A percentile compares a stretch with the other conserved stretches of the same genome.
phyloP scores from a whole-genome alignment of 2,797 vertebrate species.

The Peromyscus melanophrys region DNA sequence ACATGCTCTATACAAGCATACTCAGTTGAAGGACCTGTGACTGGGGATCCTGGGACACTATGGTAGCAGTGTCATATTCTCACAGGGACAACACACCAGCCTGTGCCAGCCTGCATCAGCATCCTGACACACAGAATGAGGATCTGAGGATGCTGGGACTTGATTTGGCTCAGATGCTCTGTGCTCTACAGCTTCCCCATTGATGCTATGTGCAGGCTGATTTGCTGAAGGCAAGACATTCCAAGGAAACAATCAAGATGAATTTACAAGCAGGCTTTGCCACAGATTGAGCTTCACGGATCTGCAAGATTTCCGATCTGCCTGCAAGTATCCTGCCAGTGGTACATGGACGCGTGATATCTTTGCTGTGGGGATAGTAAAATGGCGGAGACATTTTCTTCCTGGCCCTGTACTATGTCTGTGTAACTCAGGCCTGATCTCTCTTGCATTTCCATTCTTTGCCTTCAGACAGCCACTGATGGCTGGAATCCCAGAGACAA shows the following conservation, averaged over 20 bases:
- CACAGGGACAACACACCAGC: fast-evolving
- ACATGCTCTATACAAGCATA: fast-evolving
- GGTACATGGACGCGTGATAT: fast-evolving
- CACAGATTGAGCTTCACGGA: fast-evolving
- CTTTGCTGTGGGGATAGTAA: fast-evolving
- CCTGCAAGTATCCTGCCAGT: fast-evolving
- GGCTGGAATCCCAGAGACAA: background rate
- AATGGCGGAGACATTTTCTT: fast-evolving
- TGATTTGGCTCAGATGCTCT: background rate
- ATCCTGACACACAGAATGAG: fast-evolving
- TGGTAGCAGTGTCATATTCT: fast-evolving
- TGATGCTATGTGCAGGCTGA: background rate
- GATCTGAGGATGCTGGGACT: fast-evolving
- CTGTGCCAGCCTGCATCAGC: fast-evolving
- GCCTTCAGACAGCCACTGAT: background rate
- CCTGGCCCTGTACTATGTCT: fast-evolving
- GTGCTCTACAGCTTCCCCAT: background rate
- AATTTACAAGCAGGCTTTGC: background rate
- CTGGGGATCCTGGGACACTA: fast-evolving
- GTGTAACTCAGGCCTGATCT: background rate
- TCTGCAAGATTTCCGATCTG: background rate
- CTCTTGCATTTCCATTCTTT: background rate
- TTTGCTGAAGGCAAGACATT: background rate
- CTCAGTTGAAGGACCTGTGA: fast-evolving
- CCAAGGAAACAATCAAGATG: background rate